These are phyloP conservation scores for Erythrolamprus reginae DNA, from an alignment of 2,113 vertebrate species.

Conservation along the genomic window DNA sequence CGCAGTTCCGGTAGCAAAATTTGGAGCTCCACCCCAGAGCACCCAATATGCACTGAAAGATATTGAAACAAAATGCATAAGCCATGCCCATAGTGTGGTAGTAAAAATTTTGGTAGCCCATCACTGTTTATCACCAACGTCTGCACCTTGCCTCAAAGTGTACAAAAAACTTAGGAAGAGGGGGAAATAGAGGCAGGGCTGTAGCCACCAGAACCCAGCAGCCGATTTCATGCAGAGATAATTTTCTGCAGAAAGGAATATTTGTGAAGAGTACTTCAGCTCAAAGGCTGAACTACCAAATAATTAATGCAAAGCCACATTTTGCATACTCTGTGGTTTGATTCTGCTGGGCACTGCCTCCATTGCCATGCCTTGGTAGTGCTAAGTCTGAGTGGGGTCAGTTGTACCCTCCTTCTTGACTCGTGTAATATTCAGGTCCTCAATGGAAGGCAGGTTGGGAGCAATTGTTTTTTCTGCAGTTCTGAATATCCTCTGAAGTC, in stretches of 20 bases:
- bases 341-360: not conserved
- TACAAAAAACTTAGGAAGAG: not conserved
- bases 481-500: too few species aligned
- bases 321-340: not conserved
- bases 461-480: too few species aligned
- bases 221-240: not conserved
- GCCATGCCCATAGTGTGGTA: too few species aligned
- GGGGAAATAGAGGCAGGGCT: not conserved
- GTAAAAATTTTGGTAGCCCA: too few species aligned
- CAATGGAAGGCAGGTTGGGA: too few species aligned
- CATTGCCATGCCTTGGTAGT: not conserved
- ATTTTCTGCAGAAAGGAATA: not conserved
- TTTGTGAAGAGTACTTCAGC: not conserved
- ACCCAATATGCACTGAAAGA: too few species aligned
- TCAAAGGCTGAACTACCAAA: not conserved
- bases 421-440: too few species aligned
- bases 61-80: too few species aligned
- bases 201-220: not conserved
- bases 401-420: not conserved
- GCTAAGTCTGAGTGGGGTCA: not conserved
- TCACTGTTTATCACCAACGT: too few species aligned
- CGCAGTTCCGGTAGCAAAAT: too few species aligned
- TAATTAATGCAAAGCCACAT: not conserved
- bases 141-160: too few species aligned
- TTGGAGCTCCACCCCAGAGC: too few species aligned